Base-by-base conservation (phyloP, 2,797 vertebrate genomes). In the Melanogrammus aeglefinus region DNA sequence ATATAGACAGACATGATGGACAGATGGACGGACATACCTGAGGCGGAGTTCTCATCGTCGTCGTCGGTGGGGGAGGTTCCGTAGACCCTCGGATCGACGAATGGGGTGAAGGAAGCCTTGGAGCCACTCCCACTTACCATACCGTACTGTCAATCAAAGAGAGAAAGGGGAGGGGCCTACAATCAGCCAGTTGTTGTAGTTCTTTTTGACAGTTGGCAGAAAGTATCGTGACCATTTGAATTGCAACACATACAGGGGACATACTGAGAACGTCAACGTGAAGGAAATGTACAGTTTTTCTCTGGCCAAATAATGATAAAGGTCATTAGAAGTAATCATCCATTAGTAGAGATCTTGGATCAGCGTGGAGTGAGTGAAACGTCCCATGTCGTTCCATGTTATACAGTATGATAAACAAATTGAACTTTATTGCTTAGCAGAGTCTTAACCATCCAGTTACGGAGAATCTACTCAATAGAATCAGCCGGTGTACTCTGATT, bases 1-100 rank as follows among this genome's bases (percentile, higher is more conserved):
- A 63, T 3, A 63, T n/a, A 63, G 51, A 63, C 51, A 63, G 51
- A 63, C 21, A 7, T n/a, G 7, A 63, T 21, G 21, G 7, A 71
- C 29, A 13, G 9, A 41, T 33, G 0, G 16, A 24, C 21, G 73
- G 31, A 29, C 3, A 80, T 83, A 98, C 97, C 97, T 47, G 96
- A 92, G 75, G 97, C 95, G 1, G 95, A 93, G 76, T 93, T 92
- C 81, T 96, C 95, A 2, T 94, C 93, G 2, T 97, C 96, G 24
- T 98, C 97, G 2, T 98, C 97, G 0, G 97, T 99, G n/a, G 97
- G 97, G 0, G 98, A 99, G 0, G 97, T 99, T 88, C 97, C 97
- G 86, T 98, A 99, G 18, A 99, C 97, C 87, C 97, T 95, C 18
- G 96, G 96, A 86, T 99, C 97, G 78, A 99, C 97, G 77, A 99